Evolutionary conservation across 2,797 vertebrate genomes (phyloP), one percentile per base, ranked within the genome.

Genomic region (Liasis olivaceus): DNA sequence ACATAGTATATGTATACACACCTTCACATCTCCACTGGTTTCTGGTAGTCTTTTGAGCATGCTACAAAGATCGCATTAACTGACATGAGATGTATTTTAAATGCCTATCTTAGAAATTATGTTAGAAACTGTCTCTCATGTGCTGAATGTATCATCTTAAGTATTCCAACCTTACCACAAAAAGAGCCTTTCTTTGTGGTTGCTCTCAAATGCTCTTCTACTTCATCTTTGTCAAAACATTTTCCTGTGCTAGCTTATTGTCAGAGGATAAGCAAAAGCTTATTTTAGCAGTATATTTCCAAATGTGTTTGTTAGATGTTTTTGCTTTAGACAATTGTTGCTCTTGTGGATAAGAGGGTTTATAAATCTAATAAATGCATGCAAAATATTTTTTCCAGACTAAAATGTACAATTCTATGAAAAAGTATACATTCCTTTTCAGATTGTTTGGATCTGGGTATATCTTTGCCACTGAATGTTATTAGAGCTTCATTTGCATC

Each of bases 1-100:
- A 17, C 26, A 58, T 58, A 8, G 12, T 5, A 58, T 54, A 28
- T 81, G n/a, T 60, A 77, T 31, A 22, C 13, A n/a, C 11, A 36
- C 7, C 15, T 88, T 62, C 66, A 89, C 94, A 94, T 94, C 11
- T 94, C 56, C 85, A 94, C 60, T 87, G 93, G 24, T 0, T 92
- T 62, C 13, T 22, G 13, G 0, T 56, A 56, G 24, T 47, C n/a
- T 66, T 92, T 62, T 85, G 8, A 22, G 8, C 58, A 64, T 63
- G 59, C 4, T 85, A 63, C n/a, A 64, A 85, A 36, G 4, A 56
- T 8, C 4, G 62, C 20, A 84, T 84, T 62, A 69, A 91, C 24
- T 81, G 72, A 81, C 11, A 24, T 26, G 14, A 60, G 60, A 20
- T 1, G 7, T n/a, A 26, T 22, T 5, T 60, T 51, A 47, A 81